Conservation (phyloP, 2,888 invertebrate species). For the Caenorhabditis japonica region DNA sequence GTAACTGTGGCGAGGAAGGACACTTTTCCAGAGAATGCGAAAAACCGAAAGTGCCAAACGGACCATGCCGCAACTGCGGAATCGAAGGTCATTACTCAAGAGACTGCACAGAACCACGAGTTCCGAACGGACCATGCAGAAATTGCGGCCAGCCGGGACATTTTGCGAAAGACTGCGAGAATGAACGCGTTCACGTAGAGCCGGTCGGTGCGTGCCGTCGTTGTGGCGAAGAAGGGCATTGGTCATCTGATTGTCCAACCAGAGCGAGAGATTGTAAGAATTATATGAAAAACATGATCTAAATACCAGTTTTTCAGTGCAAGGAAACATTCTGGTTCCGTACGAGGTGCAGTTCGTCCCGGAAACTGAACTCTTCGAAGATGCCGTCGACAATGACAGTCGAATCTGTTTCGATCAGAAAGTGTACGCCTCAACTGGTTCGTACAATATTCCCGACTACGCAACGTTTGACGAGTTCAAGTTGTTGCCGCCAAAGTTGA, state of each 20-base stretch:
- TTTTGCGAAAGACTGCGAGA: conserved; percentile 22
- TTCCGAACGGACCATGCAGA: conserved; percentile 14
- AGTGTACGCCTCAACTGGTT: conserved; percentile 24
- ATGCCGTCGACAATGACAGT: conserved; percentile 26
- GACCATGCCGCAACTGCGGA: background rate
- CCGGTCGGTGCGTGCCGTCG: conserved; percentile 39
- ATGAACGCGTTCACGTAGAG: conserved; percentile 21
- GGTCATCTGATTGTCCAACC: conserved; percentile 36
- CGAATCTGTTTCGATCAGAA: conserved; percentile 33
- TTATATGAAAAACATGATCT: too few species aligned
- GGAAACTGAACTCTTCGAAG: conserved; percentile 27
- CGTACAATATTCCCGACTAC: conserved; percentile 10
- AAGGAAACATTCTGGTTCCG: conserved; percentile 32
- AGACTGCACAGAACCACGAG: background rate
- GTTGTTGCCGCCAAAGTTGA: conserved; percentile 4
- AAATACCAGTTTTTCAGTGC: conserved; percentile 35
- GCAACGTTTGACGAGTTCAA: conserved; percentile 35
- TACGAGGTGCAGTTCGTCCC: conserved; percentile 7
- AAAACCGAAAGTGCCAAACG: conserved; percentile 5
- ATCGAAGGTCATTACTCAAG: background rate
- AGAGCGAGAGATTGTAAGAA: conserved; percentile 38
- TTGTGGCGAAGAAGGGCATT: conserved; percentile 39
- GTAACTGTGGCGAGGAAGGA: conserved; percentile 28
- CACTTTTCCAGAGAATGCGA: conserved; percentile 26
- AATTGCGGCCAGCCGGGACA: conserved; percentile 43